Conservation (phyloP, 2,888 invertebrate genomes). For the Nasonovia ribisnigri region DNA sequence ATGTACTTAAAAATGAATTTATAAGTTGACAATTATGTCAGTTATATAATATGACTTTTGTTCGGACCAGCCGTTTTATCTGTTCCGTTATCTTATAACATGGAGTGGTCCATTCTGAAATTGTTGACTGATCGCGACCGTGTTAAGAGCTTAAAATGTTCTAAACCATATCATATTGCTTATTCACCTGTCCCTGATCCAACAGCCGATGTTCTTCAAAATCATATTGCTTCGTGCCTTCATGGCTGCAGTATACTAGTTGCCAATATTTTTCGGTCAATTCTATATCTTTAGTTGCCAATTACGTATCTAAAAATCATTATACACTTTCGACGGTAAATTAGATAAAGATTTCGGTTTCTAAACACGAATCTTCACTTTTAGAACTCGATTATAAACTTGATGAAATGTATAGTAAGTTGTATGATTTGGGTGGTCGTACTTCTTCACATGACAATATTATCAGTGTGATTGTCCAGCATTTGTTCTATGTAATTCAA, state of each 20-base stretch:
- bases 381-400: background rate
- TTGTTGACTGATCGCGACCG: background rate
- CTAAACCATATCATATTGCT: background rate
- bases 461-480: too few relatives aligned
- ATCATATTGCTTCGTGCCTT: background rate
- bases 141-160: constrained; percentile 20
- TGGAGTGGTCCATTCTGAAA: background rate
- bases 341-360: background rate
- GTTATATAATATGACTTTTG: background rate
- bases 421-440: background rate
- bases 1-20: background rate
- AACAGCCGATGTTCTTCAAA: background rate
- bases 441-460: background rate
- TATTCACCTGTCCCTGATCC: background rate
- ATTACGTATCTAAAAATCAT: background rate
- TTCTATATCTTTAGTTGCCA: background rate
- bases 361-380: background rate
- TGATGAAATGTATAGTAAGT: background rate
- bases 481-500: too few relatives aligned
- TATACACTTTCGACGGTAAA: background rate
- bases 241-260: background rate
- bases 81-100: background rate
- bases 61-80: constrained; percentile 9
- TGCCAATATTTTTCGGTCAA: too few relatives aligned
- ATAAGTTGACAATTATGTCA: background rate